Conservation (phyloP, 1,140 invertebrate genomes). For the Drosophila burlai region DNA sequence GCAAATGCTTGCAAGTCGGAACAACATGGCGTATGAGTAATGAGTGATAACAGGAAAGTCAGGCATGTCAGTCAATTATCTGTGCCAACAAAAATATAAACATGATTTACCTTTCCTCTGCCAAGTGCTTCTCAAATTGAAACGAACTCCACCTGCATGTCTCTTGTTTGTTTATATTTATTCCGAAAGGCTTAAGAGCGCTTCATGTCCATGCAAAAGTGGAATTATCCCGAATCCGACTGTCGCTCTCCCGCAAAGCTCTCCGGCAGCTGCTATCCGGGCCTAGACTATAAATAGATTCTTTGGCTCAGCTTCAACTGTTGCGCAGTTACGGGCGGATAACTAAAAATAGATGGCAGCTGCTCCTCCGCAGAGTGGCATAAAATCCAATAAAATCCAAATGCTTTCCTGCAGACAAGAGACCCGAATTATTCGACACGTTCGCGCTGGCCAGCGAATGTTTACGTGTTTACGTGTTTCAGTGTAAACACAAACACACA, state of each 20-base stretch:
- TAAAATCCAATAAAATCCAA: constrained; percentile 68
- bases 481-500: constrained; percentile 31
- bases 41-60: neutral
- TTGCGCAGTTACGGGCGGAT: constrained; percentile 31
- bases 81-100: neutral
- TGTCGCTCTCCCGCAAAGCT: constrained; percentile 27
- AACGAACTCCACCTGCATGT: constrained; percentile 5
- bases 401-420: constrained; percentile 51
- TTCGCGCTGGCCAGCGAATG: constrained; percentile 42
- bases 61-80: neutral
- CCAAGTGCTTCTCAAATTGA: neutral
- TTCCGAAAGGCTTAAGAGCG: neutral
- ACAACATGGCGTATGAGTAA: constrained; percentile 4
- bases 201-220: constrained; percentile 28
- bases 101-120: neutral
- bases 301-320: constrained; percentile 53
- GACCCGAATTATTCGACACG: constrained; percentile 56
- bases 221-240: constrained; percentile 5
- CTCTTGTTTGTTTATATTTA: constrained; percentile 13
- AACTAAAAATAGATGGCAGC: constrained; percentile 71
- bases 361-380: constrained; percentile 29
- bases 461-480: constrained; percentile 29
- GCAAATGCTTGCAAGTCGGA: neutral
- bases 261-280: constrained; percentile 29
- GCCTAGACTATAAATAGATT: constrained; percentile 74